Base-by-base conservation (phyloP, 2,888 invertebrate species). In the Agonum fuliginosum region DNA sequence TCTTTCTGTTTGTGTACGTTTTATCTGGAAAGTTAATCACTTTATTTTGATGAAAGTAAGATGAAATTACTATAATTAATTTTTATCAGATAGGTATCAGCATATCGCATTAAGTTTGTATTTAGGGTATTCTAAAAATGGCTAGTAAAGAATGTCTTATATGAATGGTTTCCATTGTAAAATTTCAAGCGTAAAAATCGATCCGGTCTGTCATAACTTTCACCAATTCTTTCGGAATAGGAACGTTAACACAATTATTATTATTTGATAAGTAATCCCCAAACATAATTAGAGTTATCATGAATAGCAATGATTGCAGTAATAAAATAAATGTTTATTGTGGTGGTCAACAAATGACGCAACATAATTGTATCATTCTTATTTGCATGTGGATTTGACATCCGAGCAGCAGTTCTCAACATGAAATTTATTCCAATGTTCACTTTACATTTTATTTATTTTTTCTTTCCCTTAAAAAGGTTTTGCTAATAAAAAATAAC, bases 181-280 rank as follows among this genome's bases (percentile, higher is more conserved):
- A 62, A 62, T 30, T 30, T 30, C 62, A 62, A 30, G 30, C 30
- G 30, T 62, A 62, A 62, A 62, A 30, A 30, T 62, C 34, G 30
- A 30, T 30, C 27, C n/a, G n/a, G 51, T 5, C 51, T 8, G n/a
- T 43, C 19, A 8, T 51, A 51, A 51, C 51, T 51, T 51, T 51
- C 51, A 51, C 51, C 51, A 20, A 19, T 51, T 51, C 51, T 14
- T 51, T 14, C 4, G 4, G 17, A 51, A 30, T 30, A 30, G 30
- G 3, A 30, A 30, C 30, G 3, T 30, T 6, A 30, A 30, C 30
- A 30, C 30, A 30, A 30, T n/a, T n/a, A n/a, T n/a, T n/a, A n/a
- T n/a, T n/a, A n/a, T n/a, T n/a, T n/a, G n/a, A n/a, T n/a, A n/a
- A n/a, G n/a, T n/a, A n/a, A n/a, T n/a, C n/a, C n/a, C n/a, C n/a